A percentile compares a stretch with the other conserved stretches of the same genome.
Evolutionary conservation across 2,888 invertebrate genomes (phyloP).

Genomic region (Lampropteryx suffumata): DNA sequence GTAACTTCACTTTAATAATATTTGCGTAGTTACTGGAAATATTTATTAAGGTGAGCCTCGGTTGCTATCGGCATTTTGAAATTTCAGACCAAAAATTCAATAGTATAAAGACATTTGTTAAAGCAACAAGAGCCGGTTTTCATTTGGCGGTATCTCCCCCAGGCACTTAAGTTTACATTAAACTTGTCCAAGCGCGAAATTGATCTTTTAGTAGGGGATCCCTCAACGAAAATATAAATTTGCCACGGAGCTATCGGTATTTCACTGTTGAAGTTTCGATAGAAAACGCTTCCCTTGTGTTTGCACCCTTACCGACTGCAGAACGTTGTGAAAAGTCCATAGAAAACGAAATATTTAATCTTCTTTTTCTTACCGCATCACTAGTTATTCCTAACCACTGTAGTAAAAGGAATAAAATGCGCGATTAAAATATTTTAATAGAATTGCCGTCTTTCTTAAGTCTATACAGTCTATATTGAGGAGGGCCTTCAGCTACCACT

Average conservation of each 20-base stretch:
- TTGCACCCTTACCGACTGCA: slow-evolving; percentile 3
- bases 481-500: no score
- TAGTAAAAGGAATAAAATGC: no score
- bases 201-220: slow-evolving; percentile 79
- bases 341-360: neutral
- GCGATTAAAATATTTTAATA: no score
- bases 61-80: slow-evolving; percentile 1
- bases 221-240: slow-evolving; percentile 73
- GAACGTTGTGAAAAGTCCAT: neutral
- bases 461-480: no score
- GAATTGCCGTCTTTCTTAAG: no score
- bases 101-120: slow-evolving; percentile 73
- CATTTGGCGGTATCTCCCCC: slow-evolving; percentile 70
- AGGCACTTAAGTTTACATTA: slow-evolving; percentile 80
- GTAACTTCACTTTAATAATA: no score
- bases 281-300: slow-evolving; percentile 30
- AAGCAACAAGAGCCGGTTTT: slow-evolving; percentile 64
- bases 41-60: no score
- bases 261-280: slow-evolving; percentile 48
- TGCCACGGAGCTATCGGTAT: slow-evolving; percentile 71
- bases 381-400: no score
- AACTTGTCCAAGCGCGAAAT: slow-evolving; percentile 81
- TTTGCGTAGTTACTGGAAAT: no score
- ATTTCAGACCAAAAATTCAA: slow-evolving; percentile 60
- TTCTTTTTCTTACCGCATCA: no score